phyloP scores from a whole-genome alignment of 2,113 vertebrate species.

The Coracopsis vasa region DNA sequence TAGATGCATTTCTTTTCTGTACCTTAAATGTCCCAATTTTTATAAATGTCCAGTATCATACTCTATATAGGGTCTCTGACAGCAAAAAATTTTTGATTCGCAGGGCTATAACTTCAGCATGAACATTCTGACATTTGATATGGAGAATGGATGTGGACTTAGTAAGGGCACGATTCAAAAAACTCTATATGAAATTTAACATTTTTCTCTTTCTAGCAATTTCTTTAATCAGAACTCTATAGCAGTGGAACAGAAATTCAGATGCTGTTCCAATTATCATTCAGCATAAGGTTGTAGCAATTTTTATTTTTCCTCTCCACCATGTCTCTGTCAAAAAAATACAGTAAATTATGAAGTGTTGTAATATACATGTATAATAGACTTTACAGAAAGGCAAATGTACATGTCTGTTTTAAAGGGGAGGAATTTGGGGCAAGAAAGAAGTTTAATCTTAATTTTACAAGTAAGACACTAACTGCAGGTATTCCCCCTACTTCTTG shows the following conservation, averaged over 20 bases:
- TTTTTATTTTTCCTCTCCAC: neutral
- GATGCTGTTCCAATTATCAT: fast-evolving
- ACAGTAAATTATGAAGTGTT: neutral
- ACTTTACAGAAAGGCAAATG: neutral
- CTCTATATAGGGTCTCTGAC: neutral
- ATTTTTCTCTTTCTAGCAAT: neutral
- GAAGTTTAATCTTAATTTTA: neutral
- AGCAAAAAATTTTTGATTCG: neutral
- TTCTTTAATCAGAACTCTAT: neutral
- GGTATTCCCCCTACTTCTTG: neutral
- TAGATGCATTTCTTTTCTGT: neutral
- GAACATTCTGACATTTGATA: neutral
- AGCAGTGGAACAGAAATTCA: neutral
- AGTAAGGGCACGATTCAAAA: neutral
- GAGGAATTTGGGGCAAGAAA: neutral
- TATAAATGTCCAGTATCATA: neutral
- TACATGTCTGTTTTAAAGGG: neutral
- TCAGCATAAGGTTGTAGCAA: neutral
- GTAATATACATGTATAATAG: neutral
- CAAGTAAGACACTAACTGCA: neutral
- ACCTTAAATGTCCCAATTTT: neutral
- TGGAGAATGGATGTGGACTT: neutral
- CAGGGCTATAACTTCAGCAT: neutral
- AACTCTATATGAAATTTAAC: neutral
- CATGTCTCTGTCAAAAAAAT: neutral